Conservation (phyloP, 2,113 vertebrate species). For the Benitochromis conjunctus region DNA sequence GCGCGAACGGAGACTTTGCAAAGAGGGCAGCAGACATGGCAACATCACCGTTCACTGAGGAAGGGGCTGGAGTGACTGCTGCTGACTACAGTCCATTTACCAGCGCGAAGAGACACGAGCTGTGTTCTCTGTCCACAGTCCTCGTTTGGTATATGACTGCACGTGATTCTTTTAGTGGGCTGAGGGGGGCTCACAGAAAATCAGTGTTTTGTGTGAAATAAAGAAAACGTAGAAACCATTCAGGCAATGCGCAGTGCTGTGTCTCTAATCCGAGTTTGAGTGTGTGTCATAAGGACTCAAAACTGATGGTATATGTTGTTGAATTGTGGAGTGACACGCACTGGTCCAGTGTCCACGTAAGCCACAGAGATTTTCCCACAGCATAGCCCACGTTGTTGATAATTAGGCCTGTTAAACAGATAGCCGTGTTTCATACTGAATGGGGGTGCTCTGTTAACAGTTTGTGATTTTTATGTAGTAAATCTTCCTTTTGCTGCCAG, state of each 20-base stretch:
- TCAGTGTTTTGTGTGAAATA: neutral
- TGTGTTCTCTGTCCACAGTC: neutral
- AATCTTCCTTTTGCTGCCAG: conserved; percentile 32
- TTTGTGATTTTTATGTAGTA: neutral
- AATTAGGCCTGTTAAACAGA: rapidly evolving
- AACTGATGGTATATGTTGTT: neutral
- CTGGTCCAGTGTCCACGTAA: neutral
- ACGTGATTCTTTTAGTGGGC: neutral
- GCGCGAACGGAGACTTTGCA: neutral
- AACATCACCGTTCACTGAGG: neutral
- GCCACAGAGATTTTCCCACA: neutral
- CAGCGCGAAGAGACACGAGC: rapidly evolving
- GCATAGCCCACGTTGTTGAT: neutral
- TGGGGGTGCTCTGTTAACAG: neutral
- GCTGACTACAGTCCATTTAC: neutral
- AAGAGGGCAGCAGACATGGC: neutral
- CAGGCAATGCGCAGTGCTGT: neutral
- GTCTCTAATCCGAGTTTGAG: rapidly evolving
- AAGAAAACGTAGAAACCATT: neutral
- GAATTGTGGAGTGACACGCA: neutral
- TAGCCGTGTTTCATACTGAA: rapidly evolving
- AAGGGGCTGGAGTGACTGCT: rapidly evolving
- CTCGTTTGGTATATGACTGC: rapidly evolving
- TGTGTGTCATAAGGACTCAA: no score
- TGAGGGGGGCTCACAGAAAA: rapidly evolving